Evolutionary conservation across 2,888 invertebrate species (phyloP).

Genomic region (Ennomos quercinarius): DNA sequence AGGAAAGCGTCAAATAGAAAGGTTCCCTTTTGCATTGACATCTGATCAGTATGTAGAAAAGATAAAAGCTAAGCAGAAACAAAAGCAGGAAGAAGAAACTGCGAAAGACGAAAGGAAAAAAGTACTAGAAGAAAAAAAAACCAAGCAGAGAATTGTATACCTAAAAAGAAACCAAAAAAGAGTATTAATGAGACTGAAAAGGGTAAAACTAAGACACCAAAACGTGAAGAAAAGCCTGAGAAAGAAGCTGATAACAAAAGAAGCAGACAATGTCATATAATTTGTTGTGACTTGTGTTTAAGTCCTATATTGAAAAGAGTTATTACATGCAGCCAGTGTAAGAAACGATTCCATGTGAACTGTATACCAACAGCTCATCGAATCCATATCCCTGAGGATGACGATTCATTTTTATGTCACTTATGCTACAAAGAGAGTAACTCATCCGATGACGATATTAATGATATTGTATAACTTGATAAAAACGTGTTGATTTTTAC

Average conservation of each 20-base stretch:
- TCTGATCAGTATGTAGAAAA: constrained; percentile 4
- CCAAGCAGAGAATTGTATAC: no score
- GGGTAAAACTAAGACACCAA: no score
- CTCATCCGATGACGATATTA: not conserved
- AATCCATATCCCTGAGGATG: not conserved
- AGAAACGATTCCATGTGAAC: not conserved
- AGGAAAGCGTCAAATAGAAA: constrained; percentile 1
- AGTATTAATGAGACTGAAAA: no score
- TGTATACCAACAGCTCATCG: not conserved
- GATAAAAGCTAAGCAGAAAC: not conserved
- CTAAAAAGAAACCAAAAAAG: no score
- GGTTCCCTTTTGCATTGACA: constrained; percentile 2
- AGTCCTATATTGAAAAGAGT: not conserved
- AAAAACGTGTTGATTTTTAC: not conserved
- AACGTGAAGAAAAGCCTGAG: no score
- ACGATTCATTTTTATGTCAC: no score
- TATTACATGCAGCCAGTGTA: not conserved
- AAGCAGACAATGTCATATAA: no score
- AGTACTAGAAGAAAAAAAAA: no score
- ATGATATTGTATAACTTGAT: not conserved
- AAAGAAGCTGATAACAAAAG: no score
- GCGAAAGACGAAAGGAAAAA: no score
- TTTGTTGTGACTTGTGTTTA: not conserved
- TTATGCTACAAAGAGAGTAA: not conserved
- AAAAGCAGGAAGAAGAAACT: no score